Base-by-base conservation (phyloP, 2,888 invertebrate genomes). In the Lordiphosa fenestrarum region DNA sequence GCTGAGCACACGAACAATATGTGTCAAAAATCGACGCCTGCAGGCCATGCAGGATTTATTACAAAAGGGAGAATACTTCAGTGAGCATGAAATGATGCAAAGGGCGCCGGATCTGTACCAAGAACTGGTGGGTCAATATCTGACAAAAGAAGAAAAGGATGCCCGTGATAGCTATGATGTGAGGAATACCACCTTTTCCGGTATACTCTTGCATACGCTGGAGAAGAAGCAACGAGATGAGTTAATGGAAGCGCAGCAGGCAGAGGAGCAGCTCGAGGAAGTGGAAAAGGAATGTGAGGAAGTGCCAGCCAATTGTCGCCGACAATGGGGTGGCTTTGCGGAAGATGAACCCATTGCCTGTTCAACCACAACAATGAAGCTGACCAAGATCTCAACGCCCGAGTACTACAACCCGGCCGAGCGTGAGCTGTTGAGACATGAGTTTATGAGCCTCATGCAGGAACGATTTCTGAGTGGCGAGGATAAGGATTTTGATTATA, bases 71-170 rank as follows among this genome's bases (percentile, higher is more conserved):
- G 91, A 91, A 23, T 98, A 98, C 89, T 98, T 98, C 84, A 94
- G 94, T 86, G 97, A 98, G 88, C 93, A 93, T 61, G 95, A 96
- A 91, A 98, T 98, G 98, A 96, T 96, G 93, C 94, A 93, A 71
- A 90, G 98, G 60, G 96, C 97, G 88, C 98, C 98, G 0, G 91
- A 95, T 51, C 89, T 98, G 0, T 98, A 96, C 90, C 96, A 98
- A 68, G 95, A 97, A 82, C 90, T 98, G 71, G 91, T 98, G 40
- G 98, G 97, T 0, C 95, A 94, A 82, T 97, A 95, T 88, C 89
- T 98, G 69, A 93, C 94, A 2, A 93, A 94, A 56, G 93, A 94
- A 30, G 96, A 98, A 87, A 93, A 93, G 59, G 91, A 91, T 65
- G 91, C 91, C 50, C 90, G 94, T 12, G 94, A 93, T 88, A 90